Conservation (phyloP, 2,888 invertebrate genomes). For the Hirtodrosophila cameraria region DNA sequence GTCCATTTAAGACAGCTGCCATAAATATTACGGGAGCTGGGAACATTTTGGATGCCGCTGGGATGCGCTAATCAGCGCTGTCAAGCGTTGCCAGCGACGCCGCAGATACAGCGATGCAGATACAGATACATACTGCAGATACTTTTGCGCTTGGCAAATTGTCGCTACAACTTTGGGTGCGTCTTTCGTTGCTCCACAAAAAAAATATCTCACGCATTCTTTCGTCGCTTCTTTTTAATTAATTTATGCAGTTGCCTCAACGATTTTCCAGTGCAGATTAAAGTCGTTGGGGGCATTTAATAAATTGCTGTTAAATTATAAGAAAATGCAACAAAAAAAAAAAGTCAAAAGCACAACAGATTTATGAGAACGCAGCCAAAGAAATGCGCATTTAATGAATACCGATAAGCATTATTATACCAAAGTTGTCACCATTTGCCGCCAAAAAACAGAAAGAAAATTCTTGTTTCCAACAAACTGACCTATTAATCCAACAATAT, state of each 20-base stretch:
- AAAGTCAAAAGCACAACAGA: slow-evolving; percentile 5
- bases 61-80: slow-evolving; percentile 64
- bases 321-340: slow-evolving; percentile 30
- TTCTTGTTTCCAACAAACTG: slow-evolving; percentile 33
- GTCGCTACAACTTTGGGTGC: slow-evolving; percentile 14
- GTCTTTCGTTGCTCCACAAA: slow-evolving; percentile 30
- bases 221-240: slow-evolving; percentile 53
- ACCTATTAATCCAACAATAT: slow-evolving; percentile 68
- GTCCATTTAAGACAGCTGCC: slow-evolving; percentile 59
- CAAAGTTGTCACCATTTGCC: slow-evolving; percentile 28
- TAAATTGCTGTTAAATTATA: slow-evolving; percentile 72
- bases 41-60: slow-evolving; percentile 16
- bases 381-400: slow-evolving; percentile 21
- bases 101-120: slow-evolving; percentile 6
- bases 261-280: slow-evolving; percentile 72
- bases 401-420: slow-evolving; percentile 42
- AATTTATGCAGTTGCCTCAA: slow-evolving; percentile 72
- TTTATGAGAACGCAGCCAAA: too few species aligned
- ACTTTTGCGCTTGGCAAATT: slow-evolving; percentile 52
- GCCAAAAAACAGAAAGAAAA: slow-evolving; percentile 5
- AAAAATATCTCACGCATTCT: slow-evolving; percentile 68
- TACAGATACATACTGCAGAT: slow-evolving; percentile 18
- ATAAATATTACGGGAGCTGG: slow-evolving; percentile 51
- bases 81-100: slow-evolving; percentile 43
- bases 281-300: slow-evolving; percentile 63